These are phyloP conservation scores for Tinea pellionella DNA, from an alignment of 2,888 invertebrate genomes.

Conservation along the genomic window DNA sequence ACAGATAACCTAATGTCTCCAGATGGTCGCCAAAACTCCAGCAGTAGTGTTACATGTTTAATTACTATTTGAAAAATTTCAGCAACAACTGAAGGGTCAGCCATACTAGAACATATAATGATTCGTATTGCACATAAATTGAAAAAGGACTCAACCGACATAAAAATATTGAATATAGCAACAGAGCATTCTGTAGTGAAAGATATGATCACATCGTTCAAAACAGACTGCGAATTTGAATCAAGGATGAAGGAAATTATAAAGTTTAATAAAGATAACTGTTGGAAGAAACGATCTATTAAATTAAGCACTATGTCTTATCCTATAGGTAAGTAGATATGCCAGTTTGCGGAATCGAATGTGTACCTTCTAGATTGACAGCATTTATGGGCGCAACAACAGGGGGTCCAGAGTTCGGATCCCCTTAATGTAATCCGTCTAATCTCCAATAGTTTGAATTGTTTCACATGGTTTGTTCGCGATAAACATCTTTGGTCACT, in stretches of 20 bases:
- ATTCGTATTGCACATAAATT: conserved; percentile 71
- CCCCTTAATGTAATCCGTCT: no score
- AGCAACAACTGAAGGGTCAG: conserved; percentile 70
- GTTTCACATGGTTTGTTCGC: no score
- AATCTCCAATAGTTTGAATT: no score
- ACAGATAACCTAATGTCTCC: no score
- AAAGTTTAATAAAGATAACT: conserved; percentile 72
- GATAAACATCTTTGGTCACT: no score
- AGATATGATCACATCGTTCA: conserved; percentile 69
- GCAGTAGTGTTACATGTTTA: no score
- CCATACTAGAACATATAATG: conserved; percentile 73
- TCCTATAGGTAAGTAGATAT: conserved; percentile 38
- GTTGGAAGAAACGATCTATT: conserved; percentile 80
- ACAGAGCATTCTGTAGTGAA: conserved; percentile 33
- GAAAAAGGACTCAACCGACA: conserved; percentile 69
- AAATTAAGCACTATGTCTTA: conserved; percentile 74
- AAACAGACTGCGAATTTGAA: conserved; percentile 66
- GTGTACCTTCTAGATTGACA: no score
- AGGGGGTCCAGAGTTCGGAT: no score
- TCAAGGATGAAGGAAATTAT: conserved; percentile 57
- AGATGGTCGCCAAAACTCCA: no score
- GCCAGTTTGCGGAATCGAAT: no score
- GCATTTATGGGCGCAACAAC: no score
- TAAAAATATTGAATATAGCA: conserved; percentile 65
- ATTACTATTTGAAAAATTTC: no score